A percentile compares a stretch with the other conserved stretches of the same genome.
Conservation (phyloP, 2,888 invertebrate genomes). For the Coelogynopora nodosa region DNA sequence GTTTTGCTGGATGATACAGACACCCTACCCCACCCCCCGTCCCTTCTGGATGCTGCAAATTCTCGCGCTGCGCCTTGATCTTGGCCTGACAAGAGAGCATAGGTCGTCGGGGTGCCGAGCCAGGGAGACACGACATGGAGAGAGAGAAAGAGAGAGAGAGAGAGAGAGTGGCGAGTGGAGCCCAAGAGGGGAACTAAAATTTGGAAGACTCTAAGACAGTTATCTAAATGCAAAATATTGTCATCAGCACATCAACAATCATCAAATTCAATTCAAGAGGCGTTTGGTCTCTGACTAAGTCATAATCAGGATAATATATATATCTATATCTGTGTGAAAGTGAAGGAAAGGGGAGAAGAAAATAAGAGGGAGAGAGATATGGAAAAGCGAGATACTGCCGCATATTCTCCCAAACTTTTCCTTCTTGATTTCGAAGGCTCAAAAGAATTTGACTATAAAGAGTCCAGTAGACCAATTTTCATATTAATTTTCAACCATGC, state of each 20-base stretch:
- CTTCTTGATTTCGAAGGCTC: not conserved
- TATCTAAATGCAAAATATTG: constrained; percentile 6
- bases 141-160: too few species aligned
- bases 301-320: constrained; percentile 13
- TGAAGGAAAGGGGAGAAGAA: too few species aligned
- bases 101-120: not conserved
- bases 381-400: too few species aligned
- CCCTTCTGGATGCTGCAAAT: not conserved
- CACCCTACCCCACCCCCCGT: not conserved
- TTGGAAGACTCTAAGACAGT: not conserved
- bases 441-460: not conserved
- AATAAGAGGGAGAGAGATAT: not conserved
- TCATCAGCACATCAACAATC: not conserved
- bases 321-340: too few species aligned
- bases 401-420: not conserved
- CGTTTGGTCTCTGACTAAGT: constrained; percentile 13
- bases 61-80: not conserved
- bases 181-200: not conserved
- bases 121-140: too few species aligned
- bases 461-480: not conserved
- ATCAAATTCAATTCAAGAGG: constrained; percentile 15
- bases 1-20: not conserved
- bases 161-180: too few species aligned
- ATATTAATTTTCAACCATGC: constrained; percentile 28
- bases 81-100: not conserved